Percentiles rank a stretch among this genome's conserved stretches.
Evolutionary conservation across 2,797 vertebrate genomes (phyloP).

Genomic region (Paguma larvata): DNA sequence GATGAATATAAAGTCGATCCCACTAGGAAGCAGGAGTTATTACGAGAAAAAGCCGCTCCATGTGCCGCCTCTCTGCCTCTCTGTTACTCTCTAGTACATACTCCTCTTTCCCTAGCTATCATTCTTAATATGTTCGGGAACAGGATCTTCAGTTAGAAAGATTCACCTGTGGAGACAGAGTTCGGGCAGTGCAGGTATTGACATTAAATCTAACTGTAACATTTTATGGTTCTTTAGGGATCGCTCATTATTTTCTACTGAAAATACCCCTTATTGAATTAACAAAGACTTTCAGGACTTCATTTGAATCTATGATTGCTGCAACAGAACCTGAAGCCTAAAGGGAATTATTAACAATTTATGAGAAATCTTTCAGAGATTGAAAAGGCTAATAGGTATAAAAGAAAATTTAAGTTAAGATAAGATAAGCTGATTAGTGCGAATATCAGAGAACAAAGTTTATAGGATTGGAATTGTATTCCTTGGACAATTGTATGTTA

Average conservation of each 20-base stretch:
- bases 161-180: not conserved
- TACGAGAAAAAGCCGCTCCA: not conserved
- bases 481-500: not conserved
- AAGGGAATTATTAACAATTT: slow-evolving; percentile 37
- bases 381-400: not conserved
- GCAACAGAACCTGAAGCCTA: slow-evolving; percentile 22
- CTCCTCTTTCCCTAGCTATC: not conserved
- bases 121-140: not conserved
- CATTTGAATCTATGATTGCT: slow-evolving; percentile 39
- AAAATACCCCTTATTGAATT: slow-evolving; percentile 43
- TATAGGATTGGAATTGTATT: slow-evolving; percentile 16
- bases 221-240: not conserved
- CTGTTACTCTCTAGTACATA: not conserved
- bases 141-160: not conserved
- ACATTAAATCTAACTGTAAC: slow-evolving; percentile 44
- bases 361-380: slow-evolving; percentile 55
- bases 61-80: not conserved
- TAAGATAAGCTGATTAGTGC: not conserved
- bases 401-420: slow-evolving; percentile 53
- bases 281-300: slow-evolving; percentile 36
- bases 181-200: not conserved
- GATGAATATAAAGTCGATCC: not conserved
- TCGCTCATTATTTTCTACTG: slow-evolving; percentile 49
- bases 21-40: not conserved
- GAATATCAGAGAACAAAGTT: not conserved